Evolutionary conservation across 2,888 invertebrate genomes (phyloP).

Genomic region (Cerastis rubricosa): DNA sequence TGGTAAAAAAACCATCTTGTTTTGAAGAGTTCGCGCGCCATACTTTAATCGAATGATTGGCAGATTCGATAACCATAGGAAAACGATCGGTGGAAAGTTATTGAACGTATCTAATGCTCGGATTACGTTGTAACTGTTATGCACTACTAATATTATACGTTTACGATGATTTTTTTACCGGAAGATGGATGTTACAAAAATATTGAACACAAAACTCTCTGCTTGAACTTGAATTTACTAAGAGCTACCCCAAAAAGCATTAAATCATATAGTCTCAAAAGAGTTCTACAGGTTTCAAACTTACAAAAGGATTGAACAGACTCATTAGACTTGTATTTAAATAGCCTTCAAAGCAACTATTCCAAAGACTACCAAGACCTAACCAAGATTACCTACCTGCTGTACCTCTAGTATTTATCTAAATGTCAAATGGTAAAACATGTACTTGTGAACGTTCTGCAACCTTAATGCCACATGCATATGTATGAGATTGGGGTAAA

Average conservation of each 20-base stretch:
- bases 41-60: slow-evolving; percentile 51
- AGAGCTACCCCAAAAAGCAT: background rate
- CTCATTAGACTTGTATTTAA: slow-evolving; percentile 5
- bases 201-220: background rate
- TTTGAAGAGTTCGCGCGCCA: slow-evolving; percentile 43
- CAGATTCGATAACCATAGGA: slow-evolving; percentile 44
- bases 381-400: background rate
- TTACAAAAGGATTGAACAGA: slow-evolving; percentile 5
- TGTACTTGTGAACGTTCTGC: slow-evolving; percentile 1
- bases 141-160: slow-evolving; percentile 23
- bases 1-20: slow-evolving; percentile 34
- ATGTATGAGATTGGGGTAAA: slow-evolving; percentile 45
- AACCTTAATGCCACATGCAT: slow-evolving; percentile 35
- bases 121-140: slow-evolving; percentile 40
- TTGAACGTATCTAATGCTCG: slow-evolving; percentile 37
- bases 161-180: slow-evolving; percentile 17
- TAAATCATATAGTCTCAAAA: background rate
- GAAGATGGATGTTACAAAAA: slow-evolving; percentile 12
- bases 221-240: background rate
- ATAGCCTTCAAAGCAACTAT: background rate
- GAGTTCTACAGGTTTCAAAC: background rate
- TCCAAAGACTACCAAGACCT: slow-evolving; percentile 4
- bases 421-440: slow-evolving; percentile 35
- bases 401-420: background rate
- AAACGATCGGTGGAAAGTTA: slow-evolving; percentile 43